phyloP scores from a whole-genome alignment of 2,113 vertebrate genomes.

The Sphyrna mokarran region DNA sequence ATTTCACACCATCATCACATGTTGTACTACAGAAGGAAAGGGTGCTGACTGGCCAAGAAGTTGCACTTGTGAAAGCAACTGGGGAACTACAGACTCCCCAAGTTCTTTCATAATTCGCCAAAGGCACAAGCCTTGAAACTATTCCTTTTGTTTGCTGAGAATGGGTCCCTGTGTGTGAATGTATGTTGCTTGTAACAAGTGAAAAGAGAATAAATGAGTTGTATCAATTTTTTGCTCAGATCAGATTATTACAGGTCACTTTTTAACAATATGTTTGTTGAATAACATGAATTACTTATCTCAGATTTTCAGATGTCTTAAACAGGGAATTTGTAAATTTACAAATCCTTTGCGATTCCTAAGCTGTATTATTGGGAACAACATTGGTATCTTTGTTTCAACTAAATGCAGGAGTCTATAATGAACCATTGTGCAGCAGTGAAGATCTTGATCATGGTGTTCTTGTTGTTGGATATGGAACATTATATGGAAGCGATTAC shows the following conservation, averaged over 20 bases:
- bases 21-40: too few species aligned
- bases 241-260: neutral
- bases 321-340: neutral
- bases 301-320: neutral
- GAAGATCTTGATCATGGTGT: constrained; percentile 53
- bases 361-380: too few species aligned
- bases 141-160: too few species aligned
- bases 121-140: too few species aligned
- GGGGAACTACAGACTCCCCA: too few species aligned
- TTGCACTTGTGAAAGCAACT: too few species aligned
- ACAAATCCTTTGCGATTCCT: neutral
- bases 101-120: too few species aligned
- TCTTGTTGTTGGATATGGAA: constrained; percentile 58
- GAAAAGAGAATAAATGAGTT: too few species aligned
- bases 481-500: constrained; percentile 46
- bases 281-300: neutral
- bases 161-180: too few species aligned
- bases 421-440: constrained; percentile 57
- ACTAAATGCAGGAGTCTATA: constrained; percentile 54
- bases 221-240: neutral
- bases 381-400: neutral
- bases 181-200: too few species aligned
- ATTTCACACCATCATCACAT: too few species aligned
- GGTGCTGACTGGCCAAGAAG: too few species aligned
- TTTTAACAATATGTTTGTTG: neutral